phyloP scores from a whole-genome alignment of 2,797 vertebrate genomes.

The Anas capensis region DNA sequence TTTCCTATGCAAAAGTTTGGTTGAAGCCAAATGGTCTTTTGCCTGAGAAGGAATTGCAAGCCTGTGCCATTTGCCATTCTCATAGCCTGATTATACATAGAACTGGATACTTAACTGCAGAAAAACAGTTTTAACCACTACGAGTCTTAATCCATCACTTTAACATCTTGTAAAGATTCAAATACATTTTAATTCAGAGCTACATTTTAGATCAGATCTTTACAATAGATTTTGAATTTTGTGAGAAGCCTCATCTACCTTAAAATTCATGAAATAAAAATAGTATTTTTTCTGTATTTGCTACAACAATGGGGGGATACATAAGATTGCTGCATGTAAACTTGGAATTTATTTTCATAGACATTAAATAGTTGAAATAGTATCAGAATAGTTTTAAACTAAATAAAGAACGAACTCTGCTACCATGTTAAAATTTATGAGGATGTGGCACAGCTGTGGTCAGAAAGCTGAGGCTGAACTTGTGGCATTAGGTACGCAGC shows the following conservation, averaged over 20 bases:
- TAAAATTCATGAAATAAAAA: slow-evolving; percentile 8
- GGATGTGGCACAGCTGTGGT: neutral
- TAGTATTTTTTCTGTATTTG: neutral
- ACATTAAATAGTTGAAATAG: neutral
- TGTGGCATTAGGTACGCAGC: neutral
- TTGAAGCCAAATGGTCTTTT: slow-evolving; percentile 1
- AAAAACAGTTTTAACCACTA: slow-evolving; percentile 13
- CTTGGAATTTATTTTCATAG: neutral
- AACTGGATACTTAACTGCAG: neutral
- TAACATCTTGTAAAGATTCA: neutral
- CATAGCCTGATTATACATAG: neutral
- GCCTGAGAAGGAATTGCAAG: neutral
- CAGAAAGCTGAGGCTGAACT: neutral
- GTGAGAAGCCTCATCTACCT: neutral
- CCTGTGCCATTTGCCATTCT: neutral
- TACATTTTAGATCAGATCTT: neutral
- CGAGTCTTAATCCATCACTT: slow-evolving; percentile 30
- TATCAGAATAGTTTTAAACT: neutral
- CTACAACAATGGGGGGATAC: neutral
- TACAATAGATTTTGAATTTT: slow-evolving; percentile 27
- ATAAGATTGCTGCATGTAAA: neutral
- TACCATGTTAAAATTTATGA: neutral
- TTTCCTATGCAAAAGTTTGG: neutral
- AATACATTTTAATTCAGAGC: slow-evolving; percentile 35
- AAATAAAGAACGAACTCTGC: neutral